phyloP scores from a whole-genome alignment of 2,797 vertebrate genomes.

The Rhodeus uyekii region DNA sequence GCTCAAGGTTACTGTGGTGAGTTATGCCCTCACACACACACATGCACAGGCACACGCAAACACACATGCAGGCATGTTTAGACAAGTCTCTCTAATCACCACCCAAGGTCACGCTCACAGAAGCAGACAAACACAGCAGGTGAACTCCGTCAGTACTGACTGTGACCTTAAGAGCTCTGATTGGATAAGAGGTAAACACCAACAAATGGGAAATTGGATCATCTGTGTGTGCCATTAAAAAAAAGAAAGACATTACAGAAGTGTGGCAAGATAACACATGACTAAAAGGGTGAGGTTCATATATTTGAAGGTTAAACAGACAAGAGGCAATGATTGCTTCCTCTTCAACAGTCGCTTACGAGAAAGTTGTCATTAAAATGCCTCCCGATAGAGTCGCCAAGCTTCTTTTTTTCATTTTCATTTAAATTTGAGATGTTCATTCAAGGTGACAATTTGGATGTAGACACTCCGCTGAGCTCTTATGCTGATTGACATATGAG shows the following conservation, averaged over 20 bases:
- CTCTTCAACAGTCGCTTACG: slow-evolving; percentile 13
- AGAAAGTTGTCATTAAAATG: slow-evolving; percentile 6
- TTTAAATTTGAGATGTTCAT: slow-evolving; percentile 20
- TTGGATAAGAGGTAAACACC: slow-evolving; percentile 36
- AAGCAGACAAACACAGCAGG: slow-evolving; percentile 24
- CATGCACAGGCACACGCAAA: slow-evolving; percentile 40
- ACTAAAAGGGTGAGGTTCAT: neutral
- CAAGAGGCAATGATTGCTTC: neutral
- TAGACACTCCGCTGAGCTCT: slow-evolving; percentile 2
- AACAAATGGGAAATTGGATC: slow-evolving; percentile 2
- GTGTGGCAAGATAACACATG: neutral
- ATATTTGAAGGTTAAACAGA: slow-evolving; percentile 4
- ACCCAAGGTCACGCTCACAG: slow-evolving; percentile 27
- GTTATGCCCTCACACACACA: slow-evolving; percentile 13
- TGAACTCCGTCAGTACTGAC: slow-evolving; percentile 1
- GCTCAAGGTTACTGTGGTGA: slow-evolving; percentile 51
- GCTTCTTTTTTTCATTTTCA: neutral
- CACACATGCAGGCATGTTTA: slow-evolving; percentile 15
- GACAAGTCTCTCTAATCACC: slow-evolving; percentile 28
- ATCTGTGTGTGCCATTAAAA: neutral
- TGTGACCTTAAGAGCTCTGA: slow-evolving; percentile 18
- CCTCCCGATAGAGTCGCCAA: neutral
- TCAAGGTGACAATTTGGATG: slow-evolving; percentile 49
- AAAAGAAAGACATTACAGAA: slow-evolving; percentile 16
- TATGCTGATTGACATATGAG: slow-evolving; percentile 46